Evolutionary conservation across 2,797 vertebrate genomes (phyloP), one percentile per base, ranked within the genome.

Genomic region (Poecilia wingei): DNA sequence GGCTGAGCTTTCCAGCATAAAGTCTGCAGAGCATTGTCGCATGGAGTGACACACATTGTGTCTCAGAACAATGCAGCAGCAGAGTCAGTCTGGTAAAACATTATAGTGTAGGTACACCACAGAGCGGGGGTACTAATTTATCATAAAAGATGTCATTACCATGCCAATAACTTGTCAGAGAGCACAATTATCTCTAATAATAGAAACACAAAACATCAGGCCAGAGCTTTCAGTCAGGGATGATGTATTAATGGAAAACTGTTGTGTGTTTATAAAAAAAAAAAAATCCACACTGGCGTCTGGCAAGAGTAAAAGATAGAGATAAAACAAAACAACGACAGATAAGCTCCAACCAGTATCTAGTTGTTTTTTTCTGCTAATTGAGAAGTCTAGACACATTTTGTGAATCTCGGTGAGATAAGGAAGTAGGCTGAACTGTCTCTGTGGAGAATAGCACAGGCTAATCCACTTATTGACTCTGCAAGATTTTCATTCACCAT

Each of bases 341-440:
- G 92, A 94, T 94, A 91, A 93, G 90, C 83, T 39, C 85, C 82
- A 91, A 90, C 86, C 83, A 84, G 84, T 81, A 85, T 92, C 83
- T 88, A 70, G 77, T 79, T 89, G 31, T 31, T 61, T 49, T 64
- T 86, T 83, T 77, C 81, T 79, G 83, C 88, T 96, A 96, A 95
- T 94, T 94, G 90, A 93, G 89, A 92, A 49, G 95, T 96, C 96
- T 96, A 96, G 96, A 96, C 95, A 92, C 88, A 93, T 94, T 92
- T 91, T 93, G 90, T 94, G 92, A 94, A 93, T 93, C 89, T 87
- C 75, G 74, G 83, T 33, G 68, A 94, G 95, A 96, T 95, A 95
- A 93, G 89, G 86, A 90, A 89, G 91, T 89, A 87, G 86, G 85
- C 90, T 82, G 83, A 91, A 91, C 93, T 77, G 89, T 93, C 91